Evolutionary conservation across 2,797 vertebrate species (phyloP).

Genomic region (Tympanoctomys barrerae): DNA sequence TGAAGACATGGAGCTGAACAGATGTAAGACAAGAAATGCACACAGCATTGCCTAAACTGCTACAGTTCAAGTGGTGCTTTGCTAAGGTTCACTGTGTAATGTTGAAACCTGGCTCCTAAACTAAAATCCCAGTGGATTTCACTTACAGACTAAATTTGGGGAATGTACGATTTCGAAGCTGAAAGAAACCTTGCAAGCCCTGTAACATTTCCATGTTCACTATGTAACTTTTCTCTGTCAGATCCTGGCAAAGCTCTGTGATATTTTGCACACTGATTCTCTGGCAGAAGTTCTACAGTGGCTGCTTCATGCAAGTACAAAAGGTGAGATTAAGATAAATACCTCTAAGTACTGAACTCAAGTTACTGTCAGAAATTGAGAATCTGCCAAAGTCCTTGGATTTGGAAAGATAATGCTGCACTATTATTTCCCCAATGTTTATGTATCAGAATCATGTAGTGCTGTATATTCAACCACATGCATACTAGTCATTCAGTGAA

Average conservation of each 20-base stretch:
- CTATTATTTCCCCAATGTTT: neutral
- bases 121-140: neutral
- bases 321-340: conserved; percentile 76
- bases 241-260: conserved; percentile 84
- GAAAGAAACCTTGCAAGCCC: neutral
- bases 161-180: neutral
- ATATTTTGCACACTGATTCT: conserved; percentile 84
- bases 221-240: conserved; percentile 55
- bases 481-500: neutral
- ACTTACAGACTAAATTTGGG: neutral
- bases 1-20: neutral
- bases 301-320: conserved; percentile 79
- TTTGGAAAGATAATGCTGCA: neutral
- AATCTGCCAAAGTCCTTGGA: neutral
- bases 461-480: neutral
- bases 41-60: neutral
- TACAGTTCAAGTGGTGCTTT: neutral
- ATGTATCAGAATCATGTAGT: neutral
- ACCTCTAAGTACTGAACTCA: neutral
- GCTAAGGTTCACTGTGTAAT: neutral
- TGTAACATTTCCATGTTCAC: conserved; percentile 12
- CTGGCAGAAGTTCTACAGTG: conserved; percentile 82
- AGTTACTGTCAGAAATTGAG: neutral
- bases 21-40: neutral
- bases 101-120: neutral